phyloP scores from a whole-genome alignment of 2,888 invertebrate genomes.

The Metallyticus violacea region DNA sequence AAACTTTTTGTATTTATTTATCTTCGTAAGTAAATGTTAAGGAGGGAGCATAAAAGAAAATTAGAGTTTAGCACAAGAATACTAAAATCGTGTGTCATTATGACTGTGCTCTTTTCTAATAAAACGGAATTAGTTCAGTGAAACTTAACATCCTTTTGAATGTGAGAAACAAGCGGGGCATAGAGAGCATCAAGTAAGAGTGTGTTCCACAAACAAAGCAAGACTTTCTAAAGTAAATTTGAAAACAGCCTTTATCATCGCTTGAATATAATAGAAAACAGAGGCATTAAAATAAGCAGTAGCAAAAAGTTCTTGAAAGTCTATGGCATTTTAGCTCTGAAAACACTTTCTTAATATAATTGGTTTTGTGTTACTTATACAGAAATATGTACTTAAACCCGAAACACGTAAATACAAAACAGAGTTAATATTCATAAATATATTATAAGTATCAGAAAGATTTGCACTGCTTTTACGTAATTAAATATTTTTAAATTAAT shows the following conservation, averaged over 20 bases:
- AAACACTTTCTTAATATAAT: no score
- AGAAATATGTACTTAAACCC: no score
- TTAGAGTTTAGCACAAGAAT: not conserved
- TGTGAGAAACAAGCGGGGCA: not conserved
- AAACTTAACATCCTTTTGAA: not conserved
- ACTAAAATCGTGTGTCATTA: not conserved
- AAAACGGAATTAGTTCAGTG: not conserved
- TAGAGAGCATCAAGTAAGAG: not conserved
- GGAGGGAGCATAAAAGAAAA: not conserved
- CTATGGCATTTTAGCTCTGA: no score
- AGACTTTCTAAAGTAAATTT: not conserved
- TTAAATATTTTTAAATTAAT: no score
- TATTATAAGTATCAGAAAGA: no score
- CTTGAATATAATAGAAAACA: not conserved
- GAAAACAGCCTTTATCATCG: not conserved
- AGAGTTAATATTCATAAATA: no score
- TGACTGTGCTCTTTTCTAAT: not conserved
- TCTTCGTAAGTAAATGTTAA: not conserved
- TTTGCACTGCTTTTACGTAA: no score
- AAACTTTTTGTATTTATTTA: not conserved
- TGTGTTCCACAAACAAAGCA: not conserved
- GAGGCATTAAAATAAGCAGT: not conserved
- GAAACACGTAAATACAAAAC: no score
- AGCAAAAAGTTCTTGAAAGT: not conserved
- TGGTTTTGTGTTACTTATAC: no score